A percentile compares a stretch with the other conserved stretches of the same genome.
These are phyloP conservation scores for Macaca fascicularis DNA, from an alignment of 2,113 vertebrate species.

Conservation along the genomic window T2T-MFA8v1.1 NC_088375.1:183592501-183593000, in stretches of 20 bases:
- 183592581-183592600: constrained; percentile 63
- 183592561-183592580: constrained; percentile 47
- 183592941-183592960: constrained; percentile 52
- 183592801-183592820: constrained; percentile 62
- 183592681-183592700: constrained; percentile 55
- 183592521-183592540: constrained; percentile 62
- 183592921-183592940: constrained; percentile 48
- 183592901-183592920: constrained; percentile 9
- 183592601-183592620: constrained; percentile 43
- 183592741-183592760: constrained; percentile 3
- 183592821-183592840: constrained; percentile 33
- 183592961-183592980: constrained; percentile 42
- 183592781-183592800: constrained; percentile 67
- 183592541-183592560: constrained; percentile 54
- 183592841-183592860: constrained; percentile 51
- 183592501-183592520: constrained; percentile 57
- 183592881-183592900: constrained; percentile 57
- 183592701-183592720: constrained; percentile 55
- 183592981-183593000: background rate
- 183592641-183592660: constrained; percentile 17
- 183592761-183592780: constrained; percentile 10
- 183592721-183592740: constrained; percentile 55
- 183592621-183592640: constrained; percentile 38
- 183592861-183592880: constrained; percentile 15
- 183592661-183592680: constrained; percentile 18